Percentiles rank a stretch among this genome's conserved stretches.
Conservation (phyloP, 2,113 vertebrate genomes). For the Sigmodon hispidus region DNA sequence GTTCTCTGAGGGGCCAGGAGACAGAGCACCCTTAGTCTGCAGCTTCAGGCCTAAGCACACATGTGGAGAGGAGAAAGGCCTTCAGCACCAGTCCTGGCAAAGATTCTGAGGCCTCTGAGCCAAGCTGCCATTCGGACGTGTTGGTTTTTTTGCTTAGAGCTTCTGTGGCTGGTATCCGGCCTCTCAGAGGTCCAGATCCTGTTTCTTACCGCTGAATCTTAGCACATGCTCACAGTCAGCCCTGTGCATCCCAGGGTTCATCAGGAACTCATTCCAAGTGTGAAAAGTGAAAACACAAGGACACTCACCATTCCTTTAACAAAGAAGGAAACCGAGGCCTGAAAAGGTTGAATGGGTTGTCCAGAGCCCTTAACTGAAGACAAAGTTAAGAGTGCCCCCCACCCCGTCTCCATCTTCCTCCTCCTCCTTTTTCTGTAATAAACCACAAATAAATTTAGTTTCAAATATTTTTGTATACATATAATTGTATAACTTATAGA, state of each 20-base stretch:
- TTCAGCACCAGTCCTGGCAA: neutral
- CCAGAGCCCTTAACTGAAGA: neutral
- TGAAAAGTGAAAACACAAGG: neutral
- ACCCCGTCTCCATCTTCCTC: neutral
- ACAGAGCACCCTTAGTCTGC: neutral
- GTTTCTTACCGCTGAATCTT: neutral
- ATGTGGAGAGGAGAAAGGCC: neutral
- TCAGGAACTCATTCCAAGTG: neutral
- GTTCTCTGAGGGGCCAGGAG: neutral
- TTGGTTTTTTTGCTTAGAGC: neutral
- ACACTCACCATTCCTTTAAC: neutral
- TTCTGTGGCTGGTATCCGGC: neutral
- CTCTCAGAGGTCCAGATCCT: neutral
- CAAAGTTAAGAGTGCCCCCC: neutral
- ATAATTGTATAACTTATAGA: neutral
- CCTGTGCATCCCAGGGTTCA: neutral
- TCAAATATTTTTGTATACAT: neutral
- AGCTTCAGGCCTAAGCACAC: neutral
- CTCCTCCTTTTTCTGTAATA: neutral
- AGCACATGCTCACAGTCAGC: neutral
- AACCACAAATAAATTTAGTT: neutral
- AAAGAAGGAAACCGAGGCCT: slow-evolving; percentile 10
- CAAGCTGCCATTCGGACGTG: neutral
- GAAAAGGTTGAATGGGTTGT: neutral
- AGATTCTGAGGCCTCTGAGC: neutral